Evolutionary conservation across 2,797 vertebrate species (phyloP).

Genomic region (Scleropages formosus): DNA sequence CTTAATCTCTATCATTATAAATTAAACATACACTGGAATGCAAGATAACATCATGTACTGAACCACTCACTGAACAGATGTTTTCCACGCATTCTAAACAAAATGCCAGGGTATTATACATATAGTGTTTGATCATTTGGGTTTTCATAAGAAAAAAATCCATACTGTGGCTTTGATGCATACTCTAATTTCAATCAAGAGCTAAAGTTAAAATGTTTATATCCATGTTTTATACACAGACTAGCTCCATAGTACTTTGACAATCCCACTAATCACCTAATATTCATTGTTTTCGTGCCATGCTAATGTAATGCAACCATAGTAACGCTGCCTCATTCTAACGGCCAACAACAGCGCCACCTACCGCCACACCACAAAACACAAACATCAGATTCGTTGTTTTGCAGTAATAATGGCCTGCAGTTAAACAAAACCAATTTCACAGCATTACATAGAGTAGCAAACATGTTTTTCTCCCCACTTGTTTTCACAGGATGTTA

Average conservation of each 20-base stretch:
- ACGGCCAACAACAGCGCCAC: conserved; percentile 43
- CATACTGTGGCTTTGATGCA: background rate
- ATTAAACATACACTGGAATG: background rate
- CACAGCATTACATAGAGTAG: background rate
- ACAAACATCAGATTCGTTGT: background rate
- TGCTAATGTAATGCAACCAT: conserved; percentile 11
- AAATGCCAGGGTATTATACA: conserved; percentile 23
- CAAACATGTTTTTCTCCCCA: background rate
- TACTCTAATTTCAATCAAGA: background rate
- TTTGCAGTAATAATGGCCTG: background rate
- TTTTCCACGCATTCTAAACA: conserved; percentile 21
- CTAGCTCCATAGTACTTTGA: background rate
- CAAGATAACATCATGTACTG: background rate
- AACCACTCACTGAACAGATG: conserved; percentile 18
- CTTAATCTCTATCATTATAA: conserved; percentile 15
- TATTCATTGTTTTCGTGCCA: conserved; percentile 2
- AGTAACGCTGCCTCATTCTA: conserved; percentile 15
- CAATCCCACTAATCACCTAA: background rate
- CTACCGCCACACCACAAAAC: conserved; percentile 31
- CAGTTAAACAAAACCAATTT: background rate
- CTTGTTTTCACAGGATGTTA: background rate
- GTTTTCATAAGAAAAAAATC: conserved; percentile 21
- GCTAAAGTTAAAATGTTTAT: conserved; percentile 4
- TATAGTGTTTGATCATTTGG: conserved; percentile 20
- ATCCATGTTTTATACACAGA: conserved; percentile 2